Percentiles rank a stretch among this genome's conserved stretches.
Evolutionary conservation across 1,140 invertebrate species (phyloP).

Genomic region (Cecropterus lyciades): DNA sequence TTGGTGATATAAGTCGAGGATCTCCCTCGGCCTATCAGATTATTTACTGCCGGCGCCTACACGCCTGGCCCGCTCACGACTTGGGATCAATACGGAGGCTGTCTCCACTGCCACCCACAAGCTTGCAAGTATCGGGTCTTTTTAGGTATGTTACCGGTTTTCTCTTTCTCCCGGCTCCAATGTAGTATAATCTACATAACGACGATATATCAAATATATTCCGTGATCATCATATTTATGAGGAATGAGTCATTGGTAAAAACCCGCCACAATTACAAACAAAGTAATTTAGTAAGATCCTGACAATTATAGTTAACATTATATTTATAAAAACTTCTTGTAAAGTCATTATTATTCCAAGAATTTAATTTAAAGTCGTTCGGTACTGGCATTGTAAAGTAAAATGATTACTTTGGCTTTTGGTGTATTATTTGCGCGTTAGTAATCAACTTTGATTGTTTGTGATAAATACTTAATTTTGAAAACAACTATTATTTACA

Average conservation of each 20-base stretch:
- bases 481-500: too few relatives aligned
- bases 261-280: not conserved
- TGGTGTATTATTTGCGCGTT: too few relatives aligned
- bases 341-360: too few relatives aligned
- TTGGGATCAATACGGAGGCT: slow-evolving; percentile 73
- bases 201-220: not conserved
- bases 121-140: slow-evolving; percentile 44
- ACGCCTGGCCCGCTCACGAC: slow-evolving; percentile 60
- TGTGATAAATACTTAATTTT: too few relatives aligned
- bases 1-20: slow-evolving; percentile 45
- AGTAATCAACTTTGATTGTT: too few relatives aligned
- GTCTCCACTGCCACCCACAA: slow-evolving; percentile 61
- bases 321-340: too few relatives aligned
- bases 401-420: too few relatives aligned
- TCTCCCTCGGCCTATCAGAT: slow-evolving; percentile 39
- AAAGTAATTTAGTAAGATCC: not conserved
- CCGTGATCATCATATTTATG: not conserved
- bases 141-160: slow-evolving; percentile 8
- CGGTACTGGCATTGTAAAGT: too few relatives aligned
- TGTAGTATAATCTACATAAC: slow-evolving; percentile 4
- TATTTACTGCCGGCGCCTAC: slow-evolving; percentile 63
- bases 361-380: too few relatives aligned
- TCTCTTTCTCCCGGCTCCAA: not conserved
- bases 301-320: too few relatives aligned
- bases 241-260: not conserved